A percentile compares a stretch with the other conserved stretches of the same genome.
phyloP scores from a whole-genome alignment of 1,140 invertebrate species.

The Heliothis virescens region DNA sequence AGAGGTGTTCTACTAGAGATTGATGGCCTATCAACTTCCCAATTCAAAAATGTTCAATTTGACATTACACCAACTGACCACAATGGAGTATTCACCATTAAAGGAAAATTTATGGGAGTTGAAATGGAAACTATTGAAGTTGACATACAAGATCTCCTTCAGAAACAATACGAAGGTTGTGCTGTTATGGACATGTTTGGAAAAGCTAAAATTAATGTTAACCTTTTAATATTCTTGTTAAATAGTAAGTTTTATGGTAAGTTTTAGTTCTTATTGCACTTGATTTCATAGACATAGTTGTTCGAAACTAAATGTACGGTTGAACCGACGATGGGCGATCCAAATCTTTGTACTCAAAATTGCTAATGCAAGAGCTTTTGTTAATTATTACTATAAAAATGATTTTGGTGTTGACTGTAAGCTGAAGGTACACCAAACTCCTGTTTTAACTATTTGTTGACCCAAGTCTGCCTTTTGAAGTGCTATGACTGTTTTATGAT shows the following conservation, averaged over 20 bases:
- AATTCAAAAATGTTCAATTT: constrained; percentile 93
- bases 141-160: constrained; percentile 91
- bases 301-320: not conserved
- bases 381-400: too few species aligned
- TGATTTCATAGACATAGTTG: constrained; percentile 21
- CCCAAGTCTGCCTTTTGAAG: too few species aligned
- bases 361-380: too few species aligned
- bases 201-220: constrained; percentile 92
- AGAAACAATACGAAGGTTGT: constrained; percentile 93
- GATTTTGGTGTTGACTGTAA: too few species aligned
- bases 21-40: constrained; percentile 88
- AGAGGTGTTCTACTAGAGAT: constrained; percentile 92
- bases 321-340: not conserved
- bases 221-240: constrained; percentile 91
- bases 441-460: too few species aligned
- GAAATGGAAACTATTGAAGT: constrained; percentile 92
- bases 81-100: constrained; percentile 90
- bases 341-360: too few species aligned
- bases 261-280: constrained; percentile 48
- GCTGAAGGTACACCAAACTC: too few species aligned
- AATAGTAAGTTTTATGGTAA: constrained; percentile 94
- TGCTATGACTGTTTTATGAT: too few species aligned
- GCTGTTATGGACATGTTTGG: constrained; percentile 93
- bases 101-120: constrained; percentile 93
- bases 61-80: constrained; percentile 91